Evolutionary conservation across 2,888 invertebrate species (phyloP), one percentile per base, ranked within the genome.

Genomic region (Yponomeuta sedellus): DNA sequence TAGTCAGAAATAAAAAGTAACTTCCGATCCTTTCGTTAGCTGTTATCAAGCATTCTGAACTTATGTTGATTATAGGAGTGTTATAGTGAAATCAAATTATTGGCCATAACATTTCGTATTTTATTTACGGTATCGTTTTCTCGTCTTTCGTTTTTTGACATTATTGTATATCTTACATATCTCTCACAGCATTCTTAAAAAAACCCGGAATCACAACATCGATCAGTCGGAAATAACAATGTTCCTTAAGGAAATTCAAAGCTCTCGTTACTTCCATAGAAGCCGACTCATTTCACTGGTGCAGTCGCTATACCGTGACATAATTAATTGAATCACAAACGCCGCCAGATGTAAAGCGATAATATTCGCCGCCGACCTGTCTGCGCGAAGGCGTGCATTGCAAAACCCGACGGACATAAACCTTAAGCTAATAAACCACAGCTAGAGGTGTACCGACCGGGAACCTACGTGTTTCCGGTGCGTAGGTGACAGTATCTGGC

Each of bases 381-480:
- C 89, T 89, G 83, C 85, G 44, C 44, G 81, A 77, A 77, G 83
- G 78, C 75, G 71, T 75, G 22, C 69, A 78, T 90, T 88, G 88
- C 88, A 85, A 89, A 88, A 88, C 85, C 77, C 73, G 70, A 64
- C 69, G 70, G 70, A 72, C 68, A 69, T 72, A 72, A 68, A 68
- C 73, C 73, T 52, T 74, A 74, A 73, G 71, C 73, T 78, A 76
- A 77, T 77, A 76, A 79, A 80, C 78, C 76, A 74, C 71, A 73
- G 72, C 78, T 76, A 74, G 76, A 80, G 79, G 79, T 88, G 86
- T 87, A 40, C 56, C 88, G 88, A 82, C 80, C 80, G 76, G 78
- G 75, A 86, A 85, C 88, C 87, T 90, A 90, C 91, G 87, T 88
- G 87, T 86, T 91, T 91, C 91, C 90, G 91, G 91, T 68, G 83